Percentiles rank a stretch among this genome's conserved stretches.
phyloP scores from a whole-genome alignment of 2,113 vertebrate species.

The Phaetusa simplex region DNA sequence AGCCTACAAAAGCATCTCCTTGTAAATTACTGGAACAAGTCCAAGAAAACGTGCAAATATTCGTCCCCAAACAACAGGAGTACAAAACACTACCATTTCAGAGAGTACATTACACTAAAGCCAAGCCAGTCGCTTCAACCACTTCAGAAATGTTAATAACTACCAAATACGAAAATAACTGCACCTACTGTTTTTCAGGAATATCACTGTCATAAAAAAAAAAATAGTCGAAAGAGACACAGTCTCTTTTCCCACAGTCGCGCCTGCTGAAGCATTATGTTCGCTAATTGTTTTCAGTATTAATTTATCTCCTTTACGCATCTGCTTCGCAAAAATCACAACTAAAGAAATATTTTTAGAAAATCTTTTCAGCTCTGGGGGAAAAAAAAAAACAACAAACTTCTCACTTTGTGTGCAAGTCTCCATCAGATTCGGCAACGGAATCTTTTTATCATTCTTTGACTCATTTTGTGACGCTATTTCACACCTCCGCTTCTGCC shows the following conservation, averaged over 20 bases:
- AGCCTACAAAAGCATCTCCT: not conserved
- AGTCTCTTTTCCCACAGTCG: not conserved
- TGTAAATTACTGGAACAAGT: conserved; percentile 22
- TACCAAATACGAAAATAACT: not conserved
- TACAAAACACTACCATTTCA: not conserved
- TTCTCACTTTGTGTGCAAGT: conserved; percentile 1
- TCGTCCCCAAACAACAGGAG: conserved; percentile 1
- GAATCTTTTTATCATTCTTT: not conserved
- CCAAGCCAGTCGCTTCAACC: not conserved
- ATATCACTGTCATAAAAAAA: not conserved
- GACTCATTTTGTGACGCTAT: not conserved
- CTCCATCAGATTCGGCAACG: not conserved
- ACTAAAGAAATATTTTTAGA: conserved; percentile 25
- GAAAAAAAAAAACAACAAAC: not conserved
- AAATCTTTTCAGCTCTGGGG: conserved; percentile 20
- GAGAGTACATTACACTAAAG: not conserved
- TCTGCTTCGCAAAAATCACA: conserved; percentile 57
- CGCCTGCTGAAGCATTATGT: not conserved
- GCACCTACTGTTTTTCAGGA: not conserved
- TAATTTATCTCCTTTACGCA: conserved; percentile 30
- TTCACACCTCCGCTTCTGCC: not conserved
- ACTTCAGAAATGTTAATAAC: not conserved
- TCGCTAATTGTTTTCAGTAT: not conserved
- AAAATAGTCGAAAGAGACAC: too few relatives aligned
- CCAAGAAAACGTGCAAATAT: conserved; percentile 35